These are phyloP conservation scores for Subacronicta megacephala DNA, from an alignment of 2,888 invertebrate genomes.

Conservation along the genomic window DNA sequence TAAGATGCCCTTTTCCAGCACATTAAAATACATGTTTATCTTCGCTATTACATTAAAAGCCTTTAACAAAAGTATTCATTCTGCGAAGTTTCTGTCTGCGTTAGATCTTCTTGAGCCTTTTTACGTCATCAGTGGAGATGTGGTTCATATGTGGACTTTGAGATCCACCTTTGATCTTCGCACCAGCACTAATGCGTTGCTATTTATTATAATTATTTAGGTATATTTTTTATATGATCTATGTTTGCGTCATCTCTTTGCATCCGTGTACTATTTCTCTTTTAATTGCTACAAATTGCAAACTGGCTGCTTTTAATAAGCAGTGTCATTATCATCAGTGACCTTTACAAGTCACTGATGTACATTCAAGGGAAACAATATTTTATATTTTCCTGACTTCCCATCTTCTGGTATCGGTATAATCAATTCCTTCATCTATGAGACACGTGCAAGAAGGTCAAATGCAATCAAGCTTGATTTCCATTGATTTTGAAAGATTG, in stretches of 20 bases:
- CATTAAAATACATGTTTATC: too few relatives aligned
- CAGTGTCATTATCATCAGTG: conserved; percentile 43
- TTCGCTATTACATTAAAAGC: too few relatives aligned
- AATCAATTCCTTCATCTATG: conserved; percentile 22
- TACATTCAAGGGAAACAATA: too few relatives aligned
- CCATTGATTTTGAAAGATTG: conserved; percentile 26
- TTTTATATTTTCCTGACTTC: too few relatives aligned
- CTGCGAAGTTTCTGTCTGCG: conserved; percentile 6
- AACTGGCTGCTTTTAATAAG: conserved; percentile 40
- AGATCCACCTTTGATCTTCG: conserved; percentile 46
- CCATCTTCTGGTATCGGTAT: too few relatives aligned
- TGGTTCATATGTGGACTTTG: conserved; percentile 37
- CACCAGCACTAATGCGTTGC: conserved; percentile 21
- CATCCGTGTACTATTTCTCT: conserved; percentile 38
- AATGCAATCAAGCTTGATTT: conserved; percentile 5
- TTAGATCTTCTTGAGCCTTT: conserved; percentile 15
- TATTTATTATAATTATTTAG: conserved; percentile 30
- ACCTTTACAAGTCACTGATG: conserved; percentile 31
- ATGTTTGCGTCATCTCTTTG: conserved; percentile 44
- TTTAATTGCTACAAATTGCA: conserved; percentile 49
- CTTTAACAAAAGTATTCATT: conserved; percentile 1
- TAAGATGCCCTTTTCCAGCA: conserved; percentile 8
- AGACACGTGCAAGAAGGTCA: neutral
- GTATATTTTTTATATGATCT: conserved; percentile 32
- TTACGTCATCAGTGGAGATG: conserved; percentile 19